These are phyloP conservation scores for Trimorus sp. DNA, from an alignment of 2,888 invertebrate species.

Conservation along the genomic window DNA sequence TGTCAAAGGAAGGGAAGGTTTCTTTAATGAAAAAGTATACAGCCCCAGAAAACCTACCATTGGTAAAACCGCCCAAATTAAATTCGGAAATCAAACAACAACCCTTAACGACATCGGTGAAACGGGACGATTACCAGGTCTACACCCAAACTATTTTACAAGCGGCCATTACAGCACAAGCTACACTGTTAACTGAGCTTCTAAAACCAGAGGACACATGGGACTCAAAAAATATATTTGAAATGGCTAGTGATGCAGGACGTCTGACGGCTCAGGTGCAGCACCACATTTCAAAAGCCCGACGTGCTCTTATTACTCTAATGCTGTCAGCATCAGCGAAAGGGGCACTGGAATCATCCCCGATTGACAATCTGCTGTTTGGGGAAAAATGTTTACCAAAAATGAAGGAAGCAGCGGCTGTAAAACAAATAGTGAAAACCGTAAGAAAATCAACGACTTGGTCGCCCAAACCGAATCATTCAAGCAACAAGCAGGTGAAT, in stretches of 20 bases:
- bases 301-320: slow-evolving; percentile 40
- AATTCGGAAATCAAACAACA: slow-evolving; percentile 23
- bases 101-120: slow-evolving; percentile 8
- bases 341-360: slow-evolving; percentile 10
- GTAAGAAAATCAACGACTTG: not conserved
- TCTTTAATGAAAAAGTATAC: slow-evolving; percentile 47
- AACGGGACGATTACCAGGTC: slow-evolving; percentile 39
- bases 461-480: no score
- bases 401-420: slow-evolving; percentile 30
- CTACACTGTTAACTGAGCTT: slow-evolving; percentile 14
- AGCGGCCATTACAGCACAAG: slow-evolving; percentile 33
- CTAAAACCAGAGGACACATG: slow-evolving; percentile 48
- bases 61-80: slow-evolving; percentile 26
- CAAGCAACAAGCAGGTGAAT: not conserved
- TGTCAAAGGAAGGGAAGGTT: slow-evolving; percentile 26
- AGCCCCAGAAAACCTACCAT: slow-evolving; percentile 20
- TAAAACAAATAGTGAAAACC: not conserved
- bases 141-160: slow-evolving; percentile 25
- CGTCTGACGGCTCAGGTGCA: slow-evolving; percentile 19
- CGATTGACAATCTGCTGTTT: slow-evolving; percentile 22
- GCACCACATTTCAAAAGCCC: slow-evolving; percentile 36
- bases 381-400: slow-evolving; percentile 28
- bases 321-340: slow-evolving; percentile 36
- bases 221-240: slow-evolving; percentile 44
- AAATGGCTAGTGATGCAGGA: slow-evolving; percentile 40